phyloP scores from a whole-genome alignment of 2,797 vertebrate genomes.

The Pantherophis alleghaniensis region DNA sequence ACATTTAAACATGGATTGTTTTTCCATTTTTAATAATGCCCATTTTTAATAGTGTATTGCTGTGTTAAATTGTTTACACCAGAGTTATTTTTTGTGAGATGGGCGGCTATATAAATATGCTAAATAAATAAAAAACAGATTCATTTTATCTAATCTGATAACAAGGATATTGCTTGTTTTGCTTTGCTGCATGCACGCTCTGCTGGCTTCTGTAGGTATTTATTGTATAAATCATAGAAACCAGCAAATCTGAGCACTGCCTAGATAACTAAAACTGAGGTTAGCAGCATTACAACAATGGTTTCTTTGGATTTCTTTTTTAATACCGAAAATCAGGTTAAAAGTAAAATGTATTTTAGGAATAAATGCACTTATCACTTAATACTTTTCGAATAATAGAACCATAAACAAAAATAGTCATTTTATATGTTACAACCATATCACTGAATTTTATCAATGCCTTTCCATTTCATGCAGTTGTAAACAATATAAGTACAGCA shows the following conservation, averaged over 20 bases:
- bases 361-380: not conserved
- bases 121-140: not conserved
- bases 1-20: not conserved
- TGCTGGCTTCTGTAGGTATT: conserved; percentile 13
- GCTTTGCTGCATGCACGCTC: not conserved
- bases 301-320: not conserved
- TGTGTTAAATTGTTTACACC: not conserved
- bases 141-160: conserved; percentile 2
- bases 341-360: not conserved
- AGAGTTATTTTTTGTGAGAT: not conserved
- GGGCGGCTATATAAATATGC: not conserved
- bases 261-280: not conserved
- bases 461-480: not conserved
- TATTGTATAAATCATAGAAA: conserved; percentile 31
- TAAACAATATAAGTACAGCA: not conserved
- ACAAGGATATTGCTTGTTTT: not conserved
- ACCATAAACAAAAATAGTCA: not conserved
- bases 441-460: not conserved
- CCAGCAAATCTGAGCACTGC: not conserved
- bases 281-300: not conserved
- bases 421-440: not conserved
- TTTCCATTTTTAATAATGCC: not conserved
- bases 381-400: not conserved
- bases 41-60: not conserved
- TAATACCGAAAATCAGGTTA: not conserved